Base-by-base conservation (phyloP, 2,888 invertebrate genomes). In the Rhagium mordax region DNA sequence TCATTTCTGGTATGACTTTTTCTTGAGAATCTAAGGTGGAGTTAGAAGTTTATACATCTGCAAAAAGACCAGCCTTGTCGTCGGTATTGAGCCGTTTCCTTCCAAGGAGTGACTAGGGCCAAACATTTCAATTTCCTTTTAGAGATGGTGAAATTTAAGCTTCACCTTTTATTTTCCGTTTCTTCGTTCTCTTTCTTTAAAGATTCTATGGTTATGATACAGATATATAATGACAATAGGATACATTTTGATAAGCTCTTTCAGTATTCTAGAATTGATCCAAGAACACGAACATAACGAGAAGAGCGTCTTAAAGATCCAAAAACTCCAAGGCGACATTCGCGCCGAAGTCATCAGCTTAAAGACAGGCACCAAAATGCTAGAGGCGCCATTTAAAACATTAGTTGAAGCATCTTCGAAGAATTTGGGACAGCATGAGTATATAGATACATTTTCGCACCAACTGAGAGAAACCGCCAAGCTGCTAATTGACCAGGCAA, bases 201-300 rank as follows among this genome's bases (percentile, higher is more conserved):
- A n/a, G n/a, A n/a, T n/a, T n/a, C n/a, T n/a, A n/a, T n/a, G n/a
- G n/a, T n/a, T n/a, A n/a, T n/a, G n/a, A n/a, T n/a, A n/a, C n/a
- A n/a, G n/a, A n/a, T n/a, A n/a, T n/a, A n/a, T n/a, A n/a, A n/a
- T n/a, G n/a, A n/a, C n/a, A n/a, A n/a, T n/a, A n/a, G n/a, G n/a
- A n/a, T n/a, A n/a, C n/a, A n/a, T n/a, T n/a, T 33, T 33, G 0
- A 33, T 33, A 33, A 1, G 13, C n/a, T n/a, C 16, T 74, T 71
- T 51, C 15, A 77, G 77, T n/a, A 53, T 79, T 18, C 49, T 68
- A 10, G 51, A 72, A n/a, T 68, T 78, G 7, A 72, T 73, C 5
- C 60, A 73, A 24, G 81, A 82, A 70, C 75, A 77, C 13, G 67
- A 72, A 71, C 79, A 81, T 48, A 78, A 77, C 16, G 83, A 84